Evolutionary conservation across 2,797 vertebrate species (phyloP), one percentile per base, ranked within the genome.

Genomic region (Silurus lanzhouensis): DNA sequence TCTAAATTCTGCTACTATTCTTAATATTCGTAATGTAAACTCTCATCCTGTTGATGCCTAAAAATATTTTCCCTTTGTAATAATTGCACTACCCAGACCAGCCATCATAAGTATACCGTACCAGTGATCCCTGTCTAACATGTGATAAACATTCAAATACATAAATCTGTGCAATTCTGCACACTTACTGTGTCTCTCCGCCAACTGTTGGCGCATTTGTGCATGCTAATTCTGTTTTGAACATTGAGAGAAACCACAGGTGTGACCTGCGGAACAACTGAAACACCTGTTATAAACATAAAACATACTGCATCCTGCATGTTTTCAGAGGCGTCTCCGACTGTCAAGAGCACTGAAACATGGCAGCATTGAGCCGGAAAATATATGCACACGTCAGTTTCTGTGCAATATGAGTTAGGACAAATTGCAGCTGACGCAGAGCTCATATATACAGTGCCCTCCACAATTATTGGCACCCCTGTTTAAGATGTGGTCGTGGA

Each of bases 261-360:
- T n/a, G 60, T 6, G 38, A n/a, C 58, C 31, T 63, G 6, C 14
- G 60, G 20, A 46, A 60, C 5, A 61, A 13, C 9, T 22, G 17
- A 38, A 78, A 46, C 58, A n/a, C 31, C 58, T 79, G 76, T 46
- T 79, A n/a, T 8, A 63, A 25, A n/a, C 77, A 46, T 64, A 25
- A 79, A 63, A 38, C 38, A 38, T 38, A 38, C 38, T 38, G 27
- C 57, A 2, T 38, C 17, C 38, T 77, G 19, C 8, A 38, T 38
- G 38, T 6, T 27, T 60, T 60, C 31, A 2, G 15, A 17, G n/a
- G 15, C 10, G 15, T 31, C 76, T 38, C 27, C 38, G 19, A 22
- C 13, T 22, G 76, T 78, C 14, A 78, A 44, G 57, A 61, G 57
- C 76, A 78, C 5, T 63, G 76, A 79, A 46, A 48, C 60, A 6